phyloP scores from a whole-genome alignment of 2,797 vertebrate species.

The Chiropotes sagulatus region DNA sequence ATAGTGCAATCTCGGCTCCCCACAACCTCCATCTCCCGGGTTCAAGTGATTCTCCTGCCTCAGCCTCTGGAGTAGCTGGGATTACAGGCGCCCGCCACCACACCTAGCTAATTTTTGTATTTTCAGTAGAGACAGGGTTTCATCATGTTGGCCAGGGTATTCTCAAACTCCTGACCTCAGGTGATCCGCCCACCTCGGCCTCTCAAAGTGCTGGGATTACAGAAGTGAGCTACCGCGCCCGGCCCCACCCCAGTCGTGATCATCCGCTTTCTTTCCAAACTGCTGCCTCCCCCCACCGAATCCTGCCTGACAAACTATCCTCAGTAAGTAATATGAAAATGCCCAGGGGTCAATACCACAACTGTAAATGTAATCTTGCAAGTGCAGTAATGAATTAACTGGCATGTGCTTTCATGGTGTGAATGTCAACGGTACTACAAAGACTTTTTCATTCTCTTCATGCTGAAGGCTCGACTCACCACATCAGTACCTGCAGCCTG shows the following conservation, averaged over 20 bases:
- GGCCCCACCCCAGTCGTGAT: not conserved
- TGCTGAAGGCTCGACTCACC: slow-evolving; percentile 67
- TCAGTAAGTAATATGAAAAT: not conserved
- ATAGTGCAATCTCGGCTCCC: not conserved
- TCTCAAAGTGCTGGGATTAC: not conserved
- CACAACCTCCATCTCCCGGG: not conserved
- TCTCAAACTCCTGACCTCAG: not conserved
- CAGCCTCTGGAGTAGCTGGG: not conserved
- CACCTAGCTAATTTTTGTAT: not conserved
- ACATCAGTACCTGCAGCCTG: slow-evolving; percentile 67
- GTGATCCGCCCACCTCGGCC: not conserved
- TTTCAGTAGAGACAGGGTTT: not conserved
- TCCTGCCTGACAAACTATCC: not conserved
- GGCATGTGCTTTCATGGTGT: slow-evolving; percentile 50
- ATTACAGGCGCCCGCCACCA: not conserved
- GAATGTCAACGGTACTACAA: slow-evolving; percentile 65
- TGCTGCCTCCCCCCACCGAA: not conserved
- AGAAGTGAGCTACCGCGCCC: rapidly evolving
- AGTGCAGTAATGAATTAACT: slow-evolving; percentile 75
- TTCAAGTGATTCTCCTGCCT: not conserved
- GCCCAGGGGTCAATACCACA: slow-evolving; percentile 59
- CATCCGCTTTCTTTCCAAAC: too few relatives aligned
- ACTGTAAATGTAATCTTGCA: slow-evolving; percentile 51
- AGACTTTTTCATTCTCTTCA: slow-evolving; percentile 69
- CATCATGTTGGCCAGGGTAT: not conserved